Evolutionary conservation across 2,113 vertebrate genomes (phyloP).

Genomic region (Dromiciops gliroides): DNA sequence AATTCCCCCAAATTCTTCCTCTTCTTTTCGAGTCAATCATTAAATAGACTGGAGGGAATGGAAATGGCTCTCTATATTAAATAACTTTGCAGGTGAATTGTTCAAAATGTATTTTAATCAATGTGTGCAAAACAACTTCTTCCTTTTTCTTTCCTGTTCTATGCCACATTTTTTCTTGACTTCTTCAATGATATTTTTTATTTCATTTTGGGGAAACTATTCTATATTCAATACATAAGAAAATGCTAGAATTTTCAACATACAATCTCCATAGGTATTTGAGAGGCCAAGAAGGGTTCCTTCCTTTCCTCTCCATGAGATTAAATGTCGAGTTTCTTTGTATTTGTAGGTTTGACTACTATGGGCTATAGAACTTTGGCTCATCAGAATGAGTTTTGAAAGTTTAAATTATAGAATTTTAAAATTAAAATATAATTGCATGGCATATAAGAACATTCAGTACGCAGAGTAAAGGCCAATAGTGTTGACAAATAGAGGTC

Average conservation of each 20-base stretch:
- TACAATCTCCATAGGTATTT: not conserved
- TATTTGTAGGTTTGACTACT: not conserved
- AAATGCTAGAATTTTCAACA: not conserved
- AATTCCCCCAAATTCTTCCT: not conserved
- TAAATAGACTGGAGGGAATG: not conserved
- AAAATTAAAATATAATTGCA: not conserved
- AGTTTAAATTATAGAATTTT: constrained; percentile 5
- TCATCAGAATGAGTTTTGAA: not conserved
- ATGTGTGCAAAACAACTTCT: not conserved
- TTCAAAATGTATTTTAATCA: not conserved
- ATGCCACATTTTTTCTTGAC: not conserved
- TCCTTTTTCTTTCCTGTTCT: not conserved
- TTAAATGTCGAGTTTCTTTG: not conserved
- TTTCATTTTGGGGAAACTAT: not conserved
- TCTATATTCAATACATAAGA: not conserved
- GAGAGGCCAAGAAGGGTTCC: not conserved
- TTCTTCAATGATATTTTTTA: not conserved
- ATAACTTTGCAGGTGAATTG: not conserved
- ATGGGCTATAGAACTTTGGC: not conserved
- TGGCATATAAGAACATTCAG: not conserved
- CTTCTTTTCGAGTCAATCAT: constrained; percentile 16
- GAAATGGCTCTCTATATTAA: not conserved
- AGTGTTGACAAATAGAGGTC: not conserved
- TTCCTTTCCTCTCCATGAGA: not conserved
- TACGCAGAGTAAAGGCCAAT: not conserved